Conservation (phyloP, 2,888 invertebrate species). For the Stenodema calcarata region DNA sequence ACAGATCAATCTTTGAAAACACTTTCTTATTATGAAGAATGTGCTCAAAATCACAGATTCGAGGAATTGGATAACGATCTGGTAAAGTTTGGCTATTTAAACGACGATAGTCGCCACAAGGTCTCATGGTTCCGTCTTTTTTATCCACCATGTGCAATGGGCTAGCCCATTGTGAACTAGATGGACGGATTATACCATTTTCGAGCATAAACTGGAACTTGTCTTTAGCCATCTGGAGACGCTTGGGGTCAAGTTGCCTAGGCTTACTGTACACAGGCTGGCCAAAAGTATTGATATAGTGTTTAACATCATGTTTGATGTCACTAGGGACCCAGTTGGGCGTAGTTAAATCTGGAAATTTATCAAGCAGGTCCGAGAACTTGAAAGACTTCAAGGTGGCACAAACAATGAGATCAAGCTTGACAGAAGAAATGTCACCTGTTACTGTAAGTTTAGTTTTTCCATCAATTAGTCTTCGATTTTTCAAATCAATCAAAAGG, state of each 20-base stretch:
- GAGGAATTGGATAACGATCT: conserved; percentile 60
- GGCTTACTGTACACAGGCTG: conserved; percentile 58
- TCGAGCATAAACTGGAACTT: conserved; percentile 58
- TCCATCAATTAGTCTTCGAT: not conserved
- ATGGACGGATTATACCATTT: conserved; percentile 62
- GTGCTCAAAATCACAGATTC: conserved; percentile 59
- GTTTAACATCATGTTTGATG: conserved; percentile 54
- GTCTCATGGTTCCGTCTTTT: conserved; percentile 58
- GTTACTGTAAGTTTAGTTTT: not conserved
- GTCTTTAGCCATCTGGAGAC: conserved; percentile 54
- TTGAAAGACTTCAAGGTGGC: not conserved
- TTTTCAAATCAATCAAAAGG: not conserved
- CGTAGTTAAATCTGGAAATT: not conserved
- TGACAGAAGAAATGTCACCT: not conserved
- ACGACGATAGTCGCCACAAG: conserved; percentile 61
- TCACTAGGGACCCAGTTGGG: conserved; percentile 6
- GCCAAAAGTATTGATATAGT: conserved; percentile 49
- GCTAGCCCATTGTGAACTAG: conserved; percentile 59
- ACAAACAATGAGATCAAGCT: not conserved
- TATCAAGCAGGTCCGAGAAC: not conserved
- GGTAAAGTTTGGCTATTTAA: conserved; percentile 55
- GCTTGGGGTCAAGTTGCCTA: conserved; percentile 58
- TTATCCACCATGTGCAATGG: conserved; percentile 58
- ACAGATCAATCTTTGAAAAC: conserved; percentile 32
- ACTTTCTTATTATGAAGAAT: conserved; percentile 54